Percentiles rank a stretch among this genome's conserved stretches.
Conservation (phyloP, 2,113 vertebrate species). For the Salvator merianae region DNA sequence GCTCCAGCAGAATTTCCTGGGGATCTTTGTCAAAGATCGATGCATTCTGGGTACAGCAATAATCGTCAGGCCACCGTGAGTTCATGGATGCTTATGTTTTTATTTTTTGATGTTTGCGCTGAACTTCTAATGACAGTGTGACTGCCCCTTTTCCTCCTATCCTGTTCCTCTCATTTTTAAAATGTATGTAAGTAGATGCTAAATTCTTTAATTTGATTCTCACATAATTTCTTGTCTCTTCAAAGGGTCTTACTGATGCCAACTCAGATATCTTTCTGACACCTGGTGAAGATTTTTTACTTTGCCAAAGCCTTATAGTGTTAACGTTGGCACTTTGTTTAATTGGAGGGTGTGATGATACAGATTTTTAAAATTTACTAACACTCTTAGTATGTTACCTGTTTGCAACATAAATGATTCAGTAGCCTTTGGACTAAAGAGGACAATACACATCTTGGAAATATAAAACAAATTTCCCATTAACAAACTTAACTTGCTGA, state of each 20-base stretch:
- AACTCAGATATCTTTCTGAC: neutral
- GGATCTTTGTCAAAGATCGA: slow-evolving; percentile 43
- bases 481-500: neutral
- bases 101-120: slow-evolving; percentile 26
- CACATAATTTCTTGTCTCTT: too few species aligned
- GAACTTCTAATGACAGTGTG: slow-evolving; percentile 12
- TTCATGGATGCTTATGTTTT: slow-evolving; percentile 9
- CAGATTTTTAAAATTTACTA: neutral
- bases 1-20: slow-evolving; percentile 69
- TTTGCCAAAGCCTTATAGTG: neutral
- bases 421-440: neutral
- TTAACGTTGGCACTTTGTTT: neutral
- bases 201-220: neutral
- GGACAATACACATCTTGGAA: neutral
- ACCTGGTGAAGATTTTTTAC: neutral
- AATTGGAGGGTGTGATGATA: neutral
- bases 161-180: neutral
- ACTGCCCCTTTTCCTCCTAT: neutral
- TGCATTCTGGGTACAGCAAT: slow-evolving; percentile 25
- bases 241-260: neutral
- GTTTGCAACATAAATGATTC: neutral
- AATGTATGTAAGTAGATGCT: slow-evolving; percentile 11
- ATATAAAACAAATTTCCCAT: neutral
- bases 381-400: neutral
- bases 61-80: slow-evolving; percentile 45